Base-by-base conservation (phyloP, 2,113 vertebrate genomes). In the Hucho hucho region DNA sequence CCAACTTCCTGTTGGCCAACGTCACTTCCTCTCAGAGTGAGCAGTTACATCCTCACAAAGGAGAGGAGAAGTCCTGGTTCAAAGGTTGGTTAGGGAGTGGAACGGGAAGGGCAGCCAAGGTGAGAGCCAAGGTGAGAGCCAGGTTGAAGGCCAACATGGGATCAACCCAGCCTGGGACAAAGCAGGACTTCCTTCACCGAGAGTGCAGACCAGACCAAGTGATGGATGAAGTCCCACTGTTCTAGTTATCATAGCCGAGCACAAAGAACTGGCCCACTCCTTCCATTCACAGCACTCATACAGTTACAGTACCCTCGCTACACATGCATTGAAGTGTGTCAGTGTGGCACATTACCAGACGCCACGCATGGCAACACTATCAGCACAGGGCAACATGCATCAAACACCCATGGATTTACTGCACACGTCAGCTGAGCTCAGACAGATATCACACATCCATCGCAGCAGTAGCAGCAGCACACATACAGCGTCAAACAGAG, bases 401-500 rank as follows among this genome's bases (percentile, higher is more conserved):
- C 73, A 75, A 3, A 64, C 73, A 75, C n/a, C 37, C 69, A 78
- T 81, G 1, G 76, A 74, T 74, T 69, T 14, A 58, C 75, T 43
- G 37, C 37, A 75, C 79, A 70, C 3, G 2, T 69, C 73, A 80
- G 69, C 72, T 66, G 67, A 77, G 68, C 79, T 77, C 67, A 37
- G 37, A 68, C 73, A 82, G 79, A 67, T 84, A 46, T 84, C 68
- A 22, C 66, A 58, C 29, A 37, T 13, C 29, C 7, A 25, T 67
- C 76, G 83, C 84, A 89, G 83, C 28, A 58, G 46, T 28, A 76
- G 67, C 81, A 86, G 86, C 76, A 79, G 75, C 86, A 87, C 76
- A 78, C n/a, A 22, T 26, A 37, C 22, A 20, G 53, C 26, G 22
- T 14, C 65, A 65, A 12, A 49, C 28, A 67, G 43, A 66, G 43